These are phyloP conservation scores for Ormia ochracea DNA, from an alignment of 2,888 invertebrate genomes.

Conservation along the genomic window DNA sequence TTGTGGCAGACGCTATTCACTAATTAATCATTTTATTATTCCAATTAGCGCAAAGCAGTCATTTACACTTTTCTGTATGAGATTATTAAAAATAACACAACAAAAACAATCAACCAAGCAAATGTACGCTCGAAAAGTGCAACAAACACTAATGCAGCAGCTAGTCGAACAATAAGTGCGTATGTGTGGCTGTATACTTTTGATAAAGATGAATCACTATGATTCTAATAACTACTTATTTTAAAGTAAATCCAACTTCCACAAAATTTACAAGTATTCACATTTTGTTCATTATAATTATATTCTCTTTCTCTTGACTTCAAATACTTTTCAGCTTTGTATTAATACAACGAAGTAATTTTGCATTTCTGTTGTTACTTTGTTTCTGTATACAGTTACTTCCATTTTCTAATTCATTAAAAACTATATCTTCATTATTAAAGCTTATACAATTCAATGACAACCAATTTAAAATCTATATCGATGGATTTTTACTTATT, in stretches of 20 bases:
- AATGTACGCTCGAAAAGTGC: constrained; percentile 30
- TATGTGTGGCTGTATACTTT: background rate
- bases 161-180: background rate
- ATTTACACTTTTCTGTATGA: background rate
- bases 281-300: background rate
- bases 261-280: background rate
- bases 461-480: background rate
- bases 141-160: constrained; percentile 31
- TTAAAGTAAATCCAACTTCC: background rate
- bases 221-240: constrained; percentile 29
- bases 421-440: background rate
- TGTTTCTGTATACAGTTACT: no score
- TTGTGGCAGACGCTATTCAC: background rate
- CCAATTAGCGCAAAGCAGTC: constrained; percentile 35
- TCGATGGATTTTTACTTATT: background rate
- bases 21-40: constrained; percentile 32
- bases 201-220: constrained; percentile 59
- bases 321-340: no score
- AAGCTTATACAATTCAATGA: background rate
- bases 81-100: constrained; percentile 6
- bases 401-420: background rate
- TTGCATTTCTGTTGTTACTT: no score
- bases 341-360: no score
- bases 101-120: constrained; percentile 15
- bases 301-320: no score